These are phyloP conservation scores for Platichthys flesus DNA, from an alignment of 2,113 vertebrate species.

Conservation along the genomic window DNA sequence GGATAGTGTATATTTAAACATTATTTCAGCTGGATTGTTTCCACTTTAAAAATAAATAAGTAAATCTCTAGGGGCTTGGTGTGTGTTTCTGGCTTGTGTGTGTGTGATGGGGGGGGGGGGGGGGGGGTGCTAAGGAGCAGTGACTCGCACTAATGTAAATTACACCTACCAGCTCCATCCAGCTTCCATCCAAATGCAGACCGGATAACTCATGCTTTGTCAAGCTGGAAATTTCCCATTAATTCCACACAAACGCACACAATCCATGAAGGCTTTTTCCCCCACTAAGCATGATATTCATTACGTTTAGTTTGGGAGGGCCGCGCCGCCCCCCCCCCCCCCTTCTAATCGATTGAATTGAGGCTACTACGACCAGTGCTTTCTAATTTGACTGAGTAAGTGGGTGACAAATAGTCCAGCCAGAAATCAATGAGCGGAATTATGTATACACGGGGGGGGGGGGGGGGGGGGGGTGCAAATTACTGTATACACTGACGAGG, in stretches of 20 bases:
- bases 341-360: constrained; percentile 73
- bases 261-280: constrained; percentile 63
- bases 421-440: constrained; percentile 79
- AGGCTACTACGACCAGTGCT: constrained; percentile 67
- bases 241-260: constrained; percentile 75
- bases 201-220: constrained; percentile 77
- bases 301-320: constrained; percentile 72
- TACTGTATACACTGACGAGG: constrained; percentile 45
- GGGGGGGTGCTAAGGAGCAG: constrained; percentile 45
- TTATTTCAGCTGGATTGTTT: constrained; percentile 45
- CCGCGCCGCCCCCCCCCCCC: constrained; percentile 13
- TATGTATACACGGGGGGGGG: constrained; percentile 60
- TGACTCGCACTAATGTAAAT: constrained; percentile 77
- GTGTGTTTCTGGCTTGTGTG: constrained; percentile 15
- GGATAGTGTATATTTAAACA: constrained; percentile 22
- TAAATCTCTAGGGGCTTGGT: constrained; percentile 22
- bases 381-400: constrained; percentile 82
- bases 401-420: constrained; percentile 80
- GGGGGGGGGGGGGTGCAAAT: constrained; percentile 55
- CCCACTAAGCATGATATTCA: constrained; percentile 74
- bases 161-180: constrained; percentile 65
- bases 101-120: not conserved
- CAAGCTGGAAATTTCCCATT: constrained; percentile 81
- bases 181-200: constrained; percentile 56
- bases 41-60: constrained; percentile 31